Evolutionary conservation across 2,113 vertebrate genomes (phyloP), one percentile per base, ranked within the genome.

Genomic region (Emydura subglobosa): DNA sequence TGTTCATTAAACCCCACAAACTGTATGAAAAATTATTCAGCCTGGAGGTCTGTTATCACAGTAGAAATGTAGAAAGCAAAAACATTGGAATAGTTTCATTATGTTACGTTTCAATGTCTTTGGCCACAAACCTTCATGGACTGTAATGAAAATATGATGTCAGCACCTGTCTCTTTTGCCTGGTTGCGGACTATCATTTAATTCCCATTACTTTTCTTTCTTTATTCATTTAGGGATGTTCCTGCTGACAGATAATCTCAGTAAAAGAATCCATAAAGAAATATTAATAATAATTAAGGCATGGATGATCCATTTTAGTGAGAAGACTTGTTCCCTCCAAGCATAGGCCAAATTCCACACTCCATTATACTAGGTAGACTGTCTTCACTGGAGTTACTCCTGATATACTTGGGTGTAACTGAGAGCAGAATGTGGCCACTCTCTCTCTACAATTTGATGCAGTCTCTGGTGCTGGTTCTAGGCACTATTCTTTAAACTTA

Each of bases 281-380:
- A 79, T 92, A 84, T 81, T 91, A 86, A 82, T 85, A 85, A 59
- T 82, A 89, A 93, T 94, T 94, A 93, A 94, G 94, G 14, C 4
- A 10, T 7, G 47, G 16, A 13, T 3, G 13, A 19, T 4, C 31
- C 9, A 7, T 92, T 94, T 34, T 24, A 53, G 19, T 27, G 6
- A n/a, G 47, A 2, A 1, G 68, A 7, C 53, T 87, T 82, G n/a
- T 16, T 79, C 47, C 12, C 22, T 89, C 57, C 47, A 61, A 44
- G 17, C 10, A 31, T 0, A 79, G 72, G 25, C 39, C 82, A 59
- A 54, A 51, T 90, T 94, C 68, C 93, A 39, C 76, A 34, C 50
- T 91, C 47, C 3, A 14, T 65, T 91, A 83, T 82, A 22, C 29
- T 44, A 80, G 25, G 50, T 42, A 79, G 25, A 54, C 88, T 47